Percentiles rank a stretch among this genome's conserved stretches.
Evolutionary conservation across 2,888 invertebrate species (phyloP).

Genomic region (Drosophila siamana): DNA sequence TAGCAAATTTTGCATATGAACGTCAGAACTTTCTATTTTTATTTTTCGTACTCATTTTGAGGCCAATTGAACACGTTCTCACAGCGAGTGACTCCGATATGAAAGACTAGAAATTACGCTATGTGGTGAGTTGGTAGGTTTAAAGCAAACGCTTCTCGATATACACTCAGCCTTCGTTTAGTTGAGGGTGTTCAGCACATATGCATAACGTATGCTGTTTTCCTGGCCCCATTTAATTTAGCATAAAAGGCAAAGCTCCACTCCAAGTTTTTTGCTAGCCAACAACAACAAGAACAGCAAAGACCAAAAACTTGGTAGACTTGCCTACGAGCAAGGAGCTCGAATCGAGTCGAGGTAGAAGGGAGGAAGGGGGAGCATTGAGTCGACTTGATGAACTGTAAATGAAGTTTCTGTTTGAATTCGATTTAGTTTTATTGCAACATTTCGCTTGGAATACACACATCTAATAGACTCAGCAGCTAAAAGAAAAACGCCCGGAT

Average conservation of each 20-base stretch:
- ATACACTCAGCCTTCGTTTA: background rate
- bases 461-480: constrained; percentile 43
- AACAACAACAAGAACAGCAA: constrained; percentile 3
- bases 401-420: constrained; percentile 80
- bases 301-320: constrained; percentile 33
- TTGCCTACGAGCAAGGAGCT: constrained; percentile 10
- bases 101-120: background rate
- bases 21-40: constrained; percentile 35
- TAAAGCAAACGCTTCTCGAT: background rate
- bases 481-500: constrained; percentile 5
- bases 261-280: constrained; percentile 52
- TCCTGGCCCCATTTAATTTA: constrained; percentile 71
- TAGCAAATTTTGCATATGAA: constrained; percentile 54
- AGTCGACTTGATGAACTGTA: constrained; percentile 77
- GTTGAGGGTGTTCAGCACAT: constrained; percentile 18
- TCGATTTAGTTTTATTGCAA: constrained; percentile 77
- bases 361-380: background rate
- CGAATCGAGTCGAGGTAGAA: background rate
- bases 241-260: constrained; percentile 64
- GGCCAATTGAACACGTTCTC: constrained; percentile 20
- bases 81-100: background rate
- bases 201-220: constrained; percentile 14
- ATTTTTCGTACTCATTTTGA: constrained; percentile 22
- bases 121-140: background rate
- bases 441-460: constrained; percentile 41